Base-by-base conservation (phyloP, 2,888 invertebrate species). In the Linyphia triangularis region DNA sequence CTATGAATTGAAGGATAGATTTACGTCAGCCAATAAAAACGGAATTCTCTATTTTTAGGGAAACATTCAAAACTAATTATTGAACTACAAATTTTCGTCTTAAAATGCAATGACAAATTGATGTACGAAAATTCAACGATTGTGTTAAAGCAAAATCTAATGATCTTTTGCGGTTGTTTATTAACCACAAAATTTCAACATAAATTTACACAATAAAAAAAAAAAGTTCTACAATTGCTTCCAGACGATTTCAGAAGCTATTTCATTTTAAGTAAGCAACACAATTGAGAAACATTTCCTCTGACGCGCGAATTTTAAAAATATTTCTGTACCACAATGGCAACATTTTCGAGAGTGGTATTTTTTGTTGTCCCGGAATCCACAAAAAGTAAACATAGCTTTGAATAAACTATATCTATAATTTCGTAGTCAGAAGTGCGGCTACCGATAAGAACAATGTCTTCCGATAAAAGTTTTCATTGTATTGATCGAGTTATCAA, bases 401-500 rank as follows among this genome's bases (percentile, higher is more conserved):
- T 63, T 26, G 24, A 77, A 77, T 43, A 78, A 43, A 79, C 65
- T 67, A 79, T 51, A 65, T 67, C 24, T 22, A 40, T 10, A 69
- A 30, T 30, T 33, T 43, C 59, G 43, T 57, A 59, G 16, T 33
- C 57, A 75, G 75, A 40, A 77, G 75, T 69, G 61, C 59, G 51
- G 51, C 33, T 10, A 16, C 59, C 69, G 84, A 85, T 85, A 85
- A 85, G 26, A 69, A 24, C 24, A 59, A 28, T 85, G 69, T 67
- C 26, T n/a, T n/a, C 43, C 16, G 84, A 85, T 85, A 85, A 85
- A 67, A 69, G 40, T 5, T 72, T 75, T 75, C 73, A 85, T 85
- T 85, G 84, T 85, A 77, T 85, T 77, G 67, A 72, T 33, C 28
- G 82, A 69, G 43, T 65, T 57, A 85, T 85, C 84, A 77, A 59